These are phyloP conservation scores for Apamea epomidion DNA, from an alignment of 2,888 invertebrate genomes.

Conservation along the genomic window DNA sequence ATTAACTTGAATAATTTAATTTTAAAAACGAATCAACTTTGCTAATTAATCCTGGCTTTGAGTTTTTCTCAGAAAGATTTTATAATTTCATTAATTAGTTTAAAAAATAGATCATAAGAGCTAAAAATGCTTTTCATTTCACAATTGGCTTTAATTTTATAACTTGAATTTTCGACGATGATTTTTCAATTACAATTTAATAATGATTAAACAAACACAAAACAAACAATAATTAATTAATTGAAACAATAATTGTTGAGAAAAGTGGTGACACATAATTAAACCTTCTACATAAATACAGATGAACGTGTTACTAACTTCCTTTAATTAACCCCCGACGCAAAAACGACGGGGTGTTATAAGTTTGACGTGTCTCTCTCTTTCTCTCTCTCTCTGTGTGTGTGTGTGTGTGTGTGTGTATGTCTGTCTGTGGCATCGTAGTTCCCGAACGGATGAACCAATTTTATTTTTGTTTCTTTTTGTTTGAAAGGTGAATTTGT, in stretches of 20 bases:
- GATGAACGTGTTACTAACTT: neutral
- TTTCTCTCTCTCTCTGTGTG: too few relatives aligned
- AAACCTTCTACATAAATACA: too few relatives aligned
- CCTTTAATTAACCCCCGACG: too few relatives aligned
- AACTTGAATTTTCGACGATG: neutral
- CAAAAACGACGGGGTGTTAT: too few relatives aligned
- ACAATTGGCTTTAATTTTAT: neutral
- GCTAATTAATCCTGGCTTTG: constrained; percentile 41
- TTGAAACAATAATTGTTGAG: neutral
- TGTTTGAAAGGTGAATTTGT: too few relatives aligned
- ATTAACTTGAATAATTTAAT: constrained; percentile 61
- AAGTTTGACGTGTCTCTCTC: too few relatives aligned
- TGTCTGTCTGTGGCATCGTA: too few relatives aligned
- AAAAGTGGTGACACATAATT: neutral
- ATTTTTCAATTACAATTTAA: neutral
- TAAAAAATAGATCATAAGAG: constrained; percentile 1
- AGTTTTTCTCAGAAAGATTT: constrained; percentile 45
- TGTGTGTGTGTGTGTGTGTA: too few relatives aligned
- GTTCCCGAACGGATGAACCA: too few relatives aligned
- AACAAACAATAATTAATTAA: too few relatives aligned
- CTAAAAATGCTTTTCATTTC: neutral
- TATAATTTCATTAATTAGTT: constrained; percentile 30
- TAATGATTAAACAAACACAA: neutral
- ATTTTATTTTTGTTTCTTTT: too few relatives aligned
- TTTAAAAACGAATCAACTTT: constrained; percentile 54